phyloP scores from a whole-genome alignment of 2,888 invertebrate genomes.

The Hyppa rectilinea region DNA sequence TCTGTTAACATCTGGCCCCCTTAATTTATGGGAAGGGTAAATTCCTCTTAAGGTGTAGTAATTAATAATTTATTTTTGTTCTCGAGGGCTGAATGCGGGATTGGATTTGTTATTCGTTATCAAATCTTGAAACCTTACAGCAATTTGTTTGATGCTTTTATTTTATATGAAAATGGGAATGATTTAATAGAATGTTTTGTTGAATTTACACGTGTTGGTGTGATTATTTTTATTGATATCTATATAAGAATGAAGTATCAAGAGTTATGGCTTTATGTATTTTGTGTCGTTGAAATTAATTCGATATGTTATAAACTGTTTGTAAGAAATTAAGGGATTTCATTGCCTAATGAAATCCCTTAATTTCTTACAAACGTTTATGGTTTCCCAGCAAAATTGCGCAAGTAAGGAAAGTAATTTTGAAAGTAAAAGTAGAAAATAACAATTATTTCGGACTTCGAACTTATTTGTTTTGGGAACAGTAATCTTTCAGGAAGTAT shows the following conservation, averaged over 20 bases:
- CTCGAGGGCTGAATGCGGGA: conserved; percentile 72
- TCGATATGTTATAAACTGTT: conserved; percentile 28
- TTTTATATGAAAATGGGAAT: conserved; percentile 36
- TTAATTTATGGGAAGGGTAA: conserved; percentile 88
- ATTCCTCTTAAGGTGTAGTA: conserved; percentile 85
- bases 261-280: conserved; percentile 32
- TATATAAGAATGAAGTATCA: conserved; percentile 41
- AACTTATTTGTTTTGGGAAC: conserved; percentile 35
- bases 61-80: conserved; percentile 89
- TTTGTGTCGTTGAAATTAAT: conserved; percentile 29
- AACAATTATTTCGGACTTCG: conserved; percentile 2
- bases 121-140: conserved; percentile 68
- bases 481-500: conserved; percentile 24
- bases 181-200: conserved; percentile 47
- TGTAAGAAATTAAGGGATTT: conserved; percentile 21
- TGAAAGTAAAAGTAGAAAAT: conserved; percentile 29
- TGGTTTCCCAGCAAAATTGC: conserved; percentile 42
- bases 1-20: conserved; percentile 89
- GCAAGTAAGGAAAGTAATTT: conserved; percentile 35
- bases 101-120: conserved; percentile 66
- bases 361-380: no score
- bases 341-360: no score
- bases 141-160: conserved; percentile 61
- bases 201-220: conserved; percentile 52
- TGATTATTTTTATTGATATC: conserved; percentile 45